Conservation (phyloP, 2,113 vertebrate species). For the Bambusicola thoracicus region DNA sequence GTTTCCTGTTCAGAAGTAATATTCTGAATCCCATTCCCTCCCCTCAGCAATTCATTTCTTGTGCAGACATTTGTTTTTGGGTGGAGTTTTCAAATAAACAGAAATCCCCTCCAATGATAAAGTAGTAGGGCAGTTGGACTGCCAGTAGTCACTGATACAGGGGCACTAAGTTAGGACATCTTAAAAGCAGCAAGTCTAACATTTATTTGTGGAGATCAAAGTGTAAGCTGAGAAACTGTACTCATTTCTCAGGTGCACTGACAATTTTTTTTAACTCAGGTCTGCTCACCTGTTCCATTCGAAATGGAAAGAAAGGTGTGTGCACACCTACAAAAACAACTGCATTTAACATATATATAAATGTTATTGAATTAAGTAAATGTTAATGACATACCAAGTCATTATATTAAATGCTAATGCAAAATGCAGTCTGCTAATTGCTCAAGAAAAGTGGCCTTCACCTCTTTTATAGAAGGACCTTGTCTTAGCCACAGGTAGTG, state of each 20-base stretch:
- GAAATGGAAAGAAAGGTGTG: neutral
- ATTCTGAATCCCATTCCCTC: fast-evolving
- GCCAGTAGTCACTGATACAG: neutral
- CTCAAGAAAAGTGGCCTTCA: neutral
- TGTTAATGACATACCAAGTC: neutral
- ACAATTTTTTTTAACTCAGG: neutral
- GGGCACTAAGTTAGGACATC: neutral
- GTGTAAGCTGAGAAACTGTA: neutral
- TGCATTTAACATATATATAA: neutral
- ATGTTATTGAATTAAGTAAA: neutral
- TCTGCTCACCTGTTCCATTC: neutral
- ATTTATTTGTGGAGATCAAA: neutral
- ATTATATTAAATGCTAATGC: neutral
- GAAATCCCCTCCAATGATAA: neutral
- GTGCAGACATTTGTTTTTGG: neutral
- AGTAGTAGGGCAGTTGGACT: neutral
- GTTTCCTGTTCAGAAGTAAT: neutral
- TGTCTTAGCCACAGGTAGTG: neutral
- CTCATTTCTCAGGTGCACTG: neutral
- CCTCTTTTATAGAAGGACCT: neutral
- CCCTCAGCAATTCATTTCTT: neutral
- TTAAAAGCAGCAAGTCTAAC: neutral
- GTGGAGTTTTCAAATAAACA: neutral
- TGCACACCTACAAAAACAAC: neutral
- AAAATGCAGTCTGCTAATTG: neutral